Conservation (phyloP, 2,888 invertebrate species). For the Andrena bicolor region DNA sequence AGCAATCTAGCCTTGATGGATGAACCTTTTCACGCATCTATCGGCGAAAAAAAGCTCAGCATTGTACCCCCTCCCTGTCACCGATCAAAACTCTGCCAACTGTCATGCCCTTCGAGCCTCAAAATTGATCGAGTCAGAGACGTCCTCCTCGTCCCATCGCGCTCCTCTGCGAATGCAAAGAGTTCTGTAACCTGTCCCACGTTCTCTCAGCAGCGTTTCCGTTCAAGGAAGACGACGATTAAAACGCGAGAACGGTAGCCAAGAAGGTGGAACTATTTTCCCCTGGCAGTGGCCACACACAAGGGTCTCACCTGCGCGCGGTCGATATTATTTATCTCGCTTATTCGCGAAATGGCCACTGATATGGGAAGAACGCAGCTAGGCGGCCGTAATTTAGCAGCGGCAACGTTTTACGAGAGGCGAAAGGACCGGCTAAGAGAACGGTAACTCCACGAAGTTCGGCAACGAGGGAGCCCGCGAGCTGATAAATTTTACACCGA, state of each 20-base stretch:
- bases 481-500: conserved; percentile 69
- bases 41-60: conserved; percentile 17
- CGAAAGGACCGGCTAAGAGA: conserved; percentile 50
- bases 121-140: not conserved
- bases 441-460: conserved; percentile 55
- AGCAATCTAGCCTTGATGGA: conserved; percentile 41
- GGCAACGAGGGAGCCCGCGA: conserved; percentile 41
- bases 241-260: conserved; percentile 20
- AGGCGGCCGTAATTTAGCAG: conserved; percentile 69
- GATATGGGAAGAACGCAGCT: conserved; percentile 46
- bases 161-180: not conserved
- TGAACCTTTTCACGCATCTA: conserved; percentile 39
- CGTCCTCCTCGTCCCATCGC: not conserved
- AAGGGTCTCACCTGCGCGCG: conserved; percentile 49
- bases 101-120: not conserved
- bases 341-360: conserved; percentile 55
- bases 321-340: conserved; percentile 67
- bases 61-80: conserved; percentile 11
- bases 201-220: not conserved
- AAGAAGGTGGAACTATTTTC: not conserved
- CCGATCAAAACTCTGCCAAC: not conserved
- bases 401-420: conserved; percentile 70
- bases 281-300: conserved; percentile 47
- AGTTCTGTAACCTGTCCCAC: not conserved
- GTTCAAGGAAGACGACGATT: not conserved